Evolutionary conservation across 1,140 invertebrate genomes (phyloP), one percentile per base, ranked within the genome.

Genomic region (Drosophila nasuta): DNA sequence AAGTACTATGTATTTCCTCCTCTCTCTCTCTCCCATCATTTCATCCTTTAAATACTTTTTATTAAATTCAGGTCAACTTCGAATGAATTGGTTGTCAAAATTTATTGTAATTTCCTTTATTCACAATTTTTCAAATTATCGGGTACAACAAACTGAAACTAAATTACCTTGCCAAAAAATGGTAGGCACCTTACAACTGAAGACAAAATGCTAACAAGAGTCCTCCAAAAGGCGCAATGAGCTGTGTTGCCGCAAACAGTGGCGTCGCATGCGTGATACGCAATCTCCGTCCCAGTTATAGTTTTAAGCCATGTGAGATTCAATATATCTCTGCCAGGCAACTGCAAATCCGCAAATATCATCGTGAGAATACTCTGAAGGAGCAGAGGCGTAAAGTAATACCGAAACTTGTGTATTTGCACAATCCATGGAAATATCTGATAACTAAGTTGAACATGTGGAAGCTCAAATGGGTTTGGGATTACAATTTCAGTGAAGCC

Each of bases 371-470:
- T 38, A 56, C 81, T 2, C 10, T 13, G 13, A 13, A 13, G 13
- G 13, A 13, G 2, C 52, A 78, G 41, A 43, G 54, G 0, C 67
- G 81, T 0, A 92, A 92, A 60, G 60, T 74, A 1, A 92, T 92
- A 56, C 91, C 91, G 1, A 91, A 81, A 25, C 56, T 92, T 56
- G 78, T 92, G 1, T 92, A 92, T 58, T 45, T 92, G 52, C 91
- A 92, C 59, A 91, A 92, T 77, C 91, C 91, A 2, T 92, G 82
- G 89, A 92, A 81, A 28, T 92, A 91, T 63, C n/a, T 92, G 7
- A 2, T 79, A 4, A 92, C 91, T 5, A 82, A 86, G 48, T 76
- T 82, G 7, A 91, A 91, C 45, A 66, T 92, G 71, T 77, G 68
- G 75, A 88, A 79, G 51, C 48, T 92, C 0, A 89, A 75, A 28